Evolutionary conservation across 2,113 vertebrate species (phyloP), one percentile per base, ranked within the genome.

Genomic region (Lonchura striata): DNA sequence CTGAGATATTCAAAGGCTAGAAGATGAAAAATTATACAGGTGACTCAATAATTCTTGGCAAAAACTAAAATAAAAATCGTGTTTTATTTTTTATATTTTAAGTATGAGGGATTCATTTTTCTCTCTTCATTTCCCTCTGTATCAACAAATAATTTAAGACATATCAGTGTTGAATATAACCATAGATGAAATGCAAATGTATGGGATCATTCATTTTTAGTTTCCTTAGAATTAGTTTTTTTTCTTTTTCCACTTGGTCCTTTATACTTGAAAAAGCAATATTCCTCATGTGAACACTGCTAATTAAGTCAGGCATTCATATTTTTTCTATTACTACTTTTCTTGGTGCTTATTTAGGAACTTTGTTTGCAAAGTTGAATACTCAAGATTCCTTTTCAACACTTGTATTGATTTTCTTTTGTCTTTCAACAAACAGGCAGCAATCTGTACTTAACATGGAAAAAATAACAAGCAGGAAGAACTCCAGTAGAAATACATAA

Each of bases 361-460:
- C 41, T 95, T 94, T 78, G 41, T 74, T 95, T 90, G 68, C 77
- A 50, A 95, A 93, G 71, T 59, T 81, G 88, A 92, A 92, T 78
- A 54, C 53, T 61, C 39, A 70, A 89, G 59, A 33, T 71, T 94
- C 70, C 42, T 94, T 96, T 92, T 70, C 64, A 83, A 70, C 57
- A 76, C 64, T 57, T 68, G 7, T 25, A 96, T 96, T 94, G 96
- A 96, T 96, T 95, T 95, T 88, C 64, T 60, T 95, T 92, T 94
- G 84, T 88, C 78, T 86, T 94, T 89, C 72, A 83, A 79, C 50
- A 88, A 81, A 84, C 72, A 77, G 56, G 74, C 49, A 85, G 69
- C 47, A 94, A 88, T 61, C 82, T 94, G 30, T 79, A 79, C 63
- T 88, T 49, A 83, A 54, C 24, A 86, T 50, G 60, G 63, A 28